Conservation (phyloP, 2,888 invertebrate species). For the Pseudoips prasinana region DNA sequence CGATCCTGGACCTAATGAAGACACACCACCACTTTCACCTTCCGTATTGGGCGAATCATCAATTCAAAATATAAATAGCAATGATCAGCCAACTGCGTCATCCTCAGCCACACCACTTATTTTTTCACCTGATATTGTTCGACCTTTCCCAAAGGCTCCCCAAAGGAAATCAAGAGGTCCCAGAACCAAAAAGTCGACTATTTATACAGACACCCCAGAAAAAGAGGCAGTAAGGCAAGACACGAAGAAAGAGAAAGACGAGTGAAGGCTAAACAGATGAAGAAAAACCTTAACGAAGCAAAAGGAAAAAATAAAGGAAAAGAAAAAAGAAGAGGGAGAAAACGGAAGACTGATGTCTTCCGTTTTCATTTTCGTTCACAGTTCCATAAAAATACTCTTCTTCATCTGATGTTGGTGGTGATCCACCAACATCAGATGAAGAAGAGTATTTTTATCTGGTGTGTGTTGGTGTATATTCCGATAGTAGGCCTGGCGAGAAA, state of each 20-base stretch:
- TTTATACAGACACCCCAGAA: slow-evolving; percentile 28
- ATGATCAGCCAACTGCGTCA: too few relatives aligned
- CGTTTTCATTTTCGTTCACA: too few relatives aligned
- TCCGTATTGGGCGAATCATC: too few relatives aligned
- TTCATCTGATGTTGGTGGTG: too few relatives aligned
- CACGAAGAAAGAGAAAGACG: slow-evolving; percentile 15
- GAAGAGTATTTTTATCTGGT: slow-evolving; percentile 18
- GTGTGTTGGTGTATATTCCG: slow-evolving; percentile 17
- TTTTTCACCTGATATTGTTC: slow-evolving; percentile 22
- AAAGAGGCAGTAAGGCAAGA: slow-evolving; percentile 25
- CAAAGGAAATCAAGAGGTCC: slow-evolving; percentile 14
- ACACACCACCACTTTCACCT: not conserved
- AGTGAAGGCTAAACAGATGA: slow-evolving; percentile 15
- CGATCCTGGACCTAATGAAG: not conserved
- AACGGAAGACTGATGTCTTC: slow-evolving; percentile 1
- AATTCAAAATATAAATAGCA: too few relatives aligned
- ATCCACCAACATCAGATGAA: too few relatives aligned
- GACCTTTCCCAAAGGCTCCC: slow-evolving; percentile 23
- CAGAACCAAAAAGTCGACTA: slow-evolving; percentile 18
- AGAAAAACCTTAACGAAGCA: slow-evolving; percentile 3
- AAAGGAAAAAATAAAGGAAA: not conserved
- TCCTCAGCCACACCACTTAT: too few relatives aligned
- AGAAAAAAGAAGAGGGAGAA: slow-evolving; percentile 1
- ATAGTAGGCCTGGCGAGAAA: slow-evolving; percentile 20
- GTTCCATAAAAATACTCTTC: too few relatives aligned